These are phyloP conservation scores for Clunio marinus DNA, from an alignment of 2,888 invertebrate species.

Conservation along the genomic window DNA sequence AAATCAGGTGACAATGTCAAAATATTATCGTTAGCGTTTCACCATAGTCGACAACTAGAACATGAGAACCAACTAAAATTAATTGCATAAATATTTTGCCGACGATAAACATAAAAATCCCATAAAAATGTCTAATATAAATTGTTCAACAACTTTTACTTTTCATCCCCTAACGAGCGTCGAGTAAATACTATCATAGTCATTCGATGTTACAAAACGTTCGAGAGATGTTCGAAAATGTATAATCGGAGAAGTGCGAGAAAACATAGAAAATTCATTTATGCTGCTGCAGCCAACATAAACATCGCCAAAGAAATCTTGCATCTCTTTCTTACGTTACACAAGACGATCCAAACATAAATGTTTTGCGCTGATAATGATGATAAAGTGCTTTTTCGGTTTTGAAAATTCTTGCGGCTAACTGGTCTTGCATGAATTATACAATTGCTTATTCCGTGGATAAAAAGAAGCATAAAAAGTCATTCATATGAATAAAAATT, in stretches of 20 bases:
- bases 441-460: not conserved
- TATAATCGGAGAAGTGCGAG: not conserved
- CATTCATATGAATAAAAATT: no score
- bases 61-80: conserved; percentile 8
- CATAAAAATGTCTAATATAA: conserved; percentile 23
- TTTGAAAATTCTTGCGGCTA: conserved; percentile 15
- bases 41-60: not conserved
- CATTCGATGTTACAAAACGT: not conserved
- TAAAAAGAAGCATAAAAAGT: not conserved
- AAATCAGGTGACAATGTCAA: not conserved
- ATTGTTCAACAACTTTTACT: conserved; percentile 23
- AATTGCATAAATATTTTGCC: conserved; percentile 24
- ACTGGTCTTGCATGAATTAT: conserved; percentile 21
- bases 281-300: conserved; percentile 12
- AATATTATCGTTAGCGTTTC: not conserved
- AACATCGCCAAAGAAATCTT: conserved; percentile 12
- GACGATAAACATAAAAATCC: conserved; percentile 27
- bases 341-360: not conserved
- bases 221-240: not conserved
- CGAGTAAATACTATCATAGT: conserved; percentile 7
- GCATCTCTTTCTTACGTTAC: not conserved
- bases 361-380: conserved; percentile 30
- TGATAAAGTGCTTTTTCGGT: conserved; percentile 31
- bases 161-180: conserved; percentile 25
- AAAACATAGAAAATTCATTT: conserved; percentile 6